Evolutionary conservation across 2,113 vertebrate genomes (phyloP).

Genomic region (Muntiacus reevesi): DNA sequence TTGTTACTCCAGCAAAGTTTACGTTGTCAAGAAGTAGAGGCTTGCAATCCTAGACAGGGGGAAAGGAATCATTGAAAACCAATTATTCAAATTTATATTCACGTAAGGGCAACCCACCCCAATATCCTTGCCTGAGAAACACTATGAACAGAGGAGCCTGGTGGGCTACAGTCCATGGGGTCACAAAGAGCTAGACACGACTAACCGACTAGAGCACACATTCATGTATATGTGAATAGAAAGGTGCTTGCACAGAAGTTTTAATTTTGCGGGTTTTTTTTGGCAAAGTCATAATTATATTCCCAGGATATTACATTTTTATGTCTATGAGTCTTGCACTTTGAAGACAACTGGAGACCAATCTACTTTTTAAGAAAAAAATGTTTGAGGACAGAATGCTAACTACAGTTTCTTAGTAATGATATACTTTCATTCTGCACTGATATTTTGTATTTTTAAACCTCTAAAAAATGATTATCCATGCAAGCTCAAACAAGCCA

Average conservation of each 20-base stretch:
- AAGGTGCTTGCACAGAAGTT: not conserved
- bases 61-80: not conserved
- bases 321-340: not conserved
- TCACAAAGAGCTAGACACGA: not conserved
- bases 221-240: not conserved
- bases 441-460: not conserved
- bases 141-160: not conserved
- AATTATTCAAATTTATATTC: not conserved
- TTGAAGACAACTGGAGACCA: not conserved
- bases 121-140: not conserved
- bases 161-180: not conserved
- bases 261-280: not conserved
- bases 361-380: not conserved
- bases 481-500: not conserved
- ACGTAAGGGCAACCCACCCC: not conserved
- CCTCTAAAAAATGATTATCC: not conserved
- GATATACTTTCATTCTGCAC: not conserved
- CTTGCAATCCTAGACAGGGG: constrained; percentile 80
- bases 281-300: not conserved
- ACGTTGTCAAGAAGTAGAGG: constrained; percentile 66
- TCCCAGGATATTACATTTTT: not conserved
- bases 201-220: not conserved
- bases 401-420: not conserved
- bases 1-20: constrained; percentile 29
- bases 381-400: not conserved